Evolutionary conservation across 2,888 invertebrate species (phyloP).

Genomic region (Platycheirus rosarum): DNA sequence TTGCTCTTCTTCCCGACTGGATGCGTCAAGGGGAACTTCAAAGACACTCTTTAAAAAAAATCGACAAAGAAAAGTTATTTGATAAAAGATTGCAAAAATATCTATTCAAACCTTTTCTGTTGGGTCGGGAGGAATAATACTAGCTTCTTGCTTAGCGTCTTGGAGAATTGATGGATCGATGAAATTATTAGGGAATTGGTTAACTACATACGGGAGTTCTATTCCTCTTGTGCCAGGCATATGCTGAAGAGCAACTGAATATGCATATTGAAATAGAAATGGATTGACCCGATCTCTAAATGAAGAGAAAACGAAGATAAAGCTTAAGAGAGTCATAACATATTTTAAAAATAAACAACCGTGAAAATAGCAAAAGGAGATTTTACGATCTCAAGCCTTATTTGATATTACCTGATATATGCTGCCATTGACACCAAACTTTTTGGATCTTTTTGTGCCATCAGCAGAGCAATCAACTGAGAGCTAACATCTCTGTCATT

Average conservation of each 20-base stretch:
- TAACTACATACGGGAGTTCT: constrained; percentile 87
- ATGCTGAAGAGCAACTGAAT: constrained; percentile 88
- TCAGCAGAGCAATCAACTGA: constrained; percentile 14
- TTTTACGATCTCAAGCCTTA: too few species aligned
- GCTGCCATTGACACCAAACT: constrained; percentile 27
- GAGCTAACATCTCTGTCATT: constrained; percentile 34
- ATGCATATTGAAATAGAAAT: constrained; percentile 89
- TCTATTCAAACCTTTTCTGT: background rate
- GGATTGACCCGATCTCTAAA: constrained; percentile 87
- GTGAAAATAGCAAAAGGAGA: too few species aligned
- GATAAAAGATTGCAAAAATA: background rate
- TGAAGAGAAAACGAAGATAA: background rate
- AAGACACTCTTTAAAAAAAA: background rate
- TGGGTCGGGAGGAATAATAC: background rate
- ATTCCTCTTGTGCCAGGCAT: constrained; percentile 78
- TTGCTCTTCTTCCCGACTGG: constrained; percentile 39
- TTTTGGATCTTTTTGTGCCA: constrained; percentile 9
- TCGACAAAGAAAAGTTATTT: background rate
- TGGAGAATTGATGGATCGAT: constrained; percentile 87
- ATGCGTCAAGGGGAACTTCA: constrained; percentile 81
- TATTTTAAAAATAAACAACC: too few species aligned
- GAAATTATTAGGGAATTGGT: constrained; percentile 90
- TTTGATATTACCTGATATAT: constrained; percentile 23
- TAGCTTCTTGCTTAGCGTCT: constrained; percentile 86
- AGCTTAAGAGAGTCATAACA: too few species aligned